phyloP scores from a whole-genome alignment of 2,797 vertebrate genomes.

The Clarias pachynema region DNA sequence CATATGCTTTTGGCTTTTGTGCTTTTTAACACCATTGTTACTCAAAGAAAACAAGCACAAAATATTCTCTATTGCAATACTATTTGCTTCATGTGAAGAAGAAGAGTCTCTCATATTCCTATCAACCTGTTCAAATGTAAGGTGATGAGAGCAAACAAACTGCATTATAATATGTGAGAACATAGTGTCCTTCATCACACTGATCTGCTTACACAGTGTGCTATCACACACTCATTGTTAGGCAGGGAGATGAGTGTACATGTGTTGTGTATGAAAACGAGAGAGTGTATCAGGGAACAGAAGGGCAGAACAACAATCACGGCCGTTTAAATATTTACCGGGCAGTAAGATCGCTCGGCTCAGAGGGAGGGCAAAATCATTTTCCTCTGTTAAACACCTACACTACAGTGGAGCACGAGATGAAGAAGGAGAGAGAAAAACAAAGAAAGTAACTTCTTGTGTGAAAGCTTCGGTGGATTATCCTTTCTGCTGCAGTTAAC shows the following conservation, averaged over 20 bases:
- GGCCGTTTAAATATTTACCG: constrained; percentile 56
- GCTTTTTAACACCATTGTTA: too few relatives aligned
- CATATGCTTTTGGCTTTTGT: too few relatives aligned
- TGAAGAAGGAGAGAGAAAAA: neutral
- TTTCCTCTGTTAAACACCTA: constrained; percentile 42
- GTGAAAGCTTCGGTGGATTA: neutral
- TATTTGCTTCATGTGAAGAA: too few relatives aligned
- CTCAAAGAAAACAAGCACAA: too few relatives aligned
- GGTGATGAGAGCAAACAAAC: neutral
- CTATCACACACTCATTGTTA: neutral
- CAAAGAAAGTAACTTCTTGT: neutral
- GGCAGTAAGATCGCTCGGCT: constrained; percentile 25
- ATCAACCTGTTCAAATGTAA: too few relatives aligned
- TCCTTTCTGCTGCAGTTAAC: constrained; percentile 16
- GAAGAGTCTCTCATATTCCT: too few relatives aligned
- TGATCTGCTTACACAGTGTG: neutral
- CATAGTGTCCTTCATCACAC: neutral
- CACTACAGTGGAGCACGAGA: neutral
- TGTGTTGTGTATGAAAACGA: constrained; percentile 1
- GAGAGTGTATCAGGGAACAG: constrained; percentile 20
- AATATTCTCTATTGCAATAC: too few relatives aligned
- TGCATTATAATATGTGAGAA: neutral
- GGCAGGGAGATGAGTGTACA: neutral
- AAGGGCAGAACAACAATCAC: constrained; percentile 30
- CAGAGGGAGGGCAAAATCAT: constrained; percentile 41